A percentile compares a stretch with the other conserved stretches of the same genome.
These are phyloP conservation scores for Castor canadensis DNA, from an alignment of 2,113 vertebrate species.

Conservation along the genomic window DNA sequence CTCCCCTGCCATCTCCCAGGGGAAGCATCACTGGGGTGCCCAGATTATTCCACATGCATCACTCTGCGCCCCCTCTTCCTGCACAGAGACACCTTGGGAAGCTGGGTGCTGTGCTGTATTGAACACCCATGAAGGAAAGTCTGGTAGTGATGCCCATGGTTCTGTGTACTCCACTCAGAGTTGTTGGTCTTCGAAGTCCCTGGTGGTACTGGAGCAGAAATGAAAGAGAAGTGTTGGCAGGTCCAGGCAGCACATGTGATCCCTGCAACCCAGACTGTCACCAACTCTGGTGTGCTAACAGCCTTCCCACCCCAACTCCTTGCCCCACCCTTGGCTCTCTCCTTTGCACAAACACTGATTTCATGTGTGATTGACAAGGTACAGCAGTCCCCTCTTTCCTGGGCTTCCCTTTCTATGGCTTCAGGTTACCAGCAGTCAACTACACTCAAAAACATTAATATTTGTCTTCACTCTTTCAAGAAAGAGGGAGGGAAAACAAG, in stretches of 20 bases:
- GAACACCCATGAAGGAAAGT: not conserved
- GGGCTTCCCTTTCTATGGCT: not conserved
- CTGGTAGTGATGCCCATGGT: not conserved
- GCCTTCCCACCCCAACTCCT: no score
- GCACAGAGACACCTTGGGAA: not conserved
- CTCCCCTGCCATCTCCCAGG: not conserved
- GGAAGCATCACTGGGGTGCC: no score
- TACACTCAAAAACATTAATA: not conserved
- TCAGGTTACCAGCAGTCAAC: not conserved
- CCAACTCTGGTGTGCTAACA: no score
- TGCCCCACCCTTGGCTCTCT: not conserved
- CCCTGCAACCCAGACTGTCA: no score
- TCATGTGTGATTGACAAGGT: no score
- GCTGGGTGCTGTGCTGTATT: not conserved
- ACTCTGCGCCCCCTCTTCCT: not conserved
- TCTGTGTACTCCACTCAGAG: not conserved
- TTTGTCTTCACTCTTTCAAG: not conserved
- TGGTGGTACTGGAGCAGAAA: not conserved
- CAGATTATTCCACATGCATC: not conserved
- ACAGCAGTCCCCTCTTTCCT: rapidly evolving
- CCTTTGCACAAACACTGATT: no score
- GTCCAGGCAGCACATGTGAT: not conserved
- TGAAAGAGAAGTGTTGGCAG: not conserved
- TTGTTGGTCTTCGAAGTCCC: not conserved
- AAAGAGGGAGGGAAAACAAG: no score